Percentiles rank a stretch among this genome's conserved stretches.
Conservation (phyloP, 2,113 vertebrate genomes). For the Crotalus helleri region DNA sequence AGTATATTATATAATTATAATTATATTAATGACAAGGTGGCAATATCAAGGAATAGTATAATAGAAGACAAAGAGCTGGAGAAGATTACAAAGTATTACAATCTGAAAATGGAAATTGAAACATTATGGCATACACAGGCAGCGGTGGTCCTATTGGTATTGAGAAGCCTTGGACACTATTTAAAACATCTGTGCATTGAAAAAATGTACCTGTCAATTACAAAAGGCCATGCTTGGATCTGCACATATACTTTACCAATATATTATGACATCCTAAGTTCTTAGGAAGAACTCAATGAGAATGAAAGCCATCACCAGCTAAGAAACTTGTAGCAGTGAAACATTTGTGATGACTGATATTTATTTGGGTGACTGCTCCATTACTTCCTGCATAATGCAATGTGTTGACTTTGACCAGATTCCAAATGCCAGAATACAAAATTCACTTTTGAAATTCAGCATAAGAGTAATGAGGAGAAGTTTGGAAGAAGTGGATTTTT, state of each 20-base stretch:
- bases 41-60: not conserved
- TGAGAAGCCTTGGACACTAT: not conserved
- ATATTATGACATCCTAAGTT: not conserved
- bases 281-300: not conserved
- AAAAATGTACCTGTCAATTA: not conserved
- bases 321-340: not conserved
- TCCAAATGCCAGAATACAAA: not conserved
- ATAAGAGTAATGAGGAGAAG: too few relatives aligned
- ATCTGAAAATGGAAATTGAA: not conserved
- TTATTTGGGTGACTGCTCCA: not conserved
- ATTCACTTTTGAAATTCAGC: not conserved
- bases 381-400: not conserved
- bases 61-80: not conserved
- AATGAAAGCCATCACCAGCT: not conserved
- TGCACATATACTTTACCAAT: not conserved
- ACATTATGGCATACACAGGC: not conserved
- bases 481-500: not conserved
- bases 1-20: not conserved
- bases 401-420: not conserved
- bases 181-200: not conserved
- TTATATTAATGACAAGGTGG: not conserved
- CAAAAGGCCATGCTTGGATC: not conserved
- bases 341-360: not conserved
- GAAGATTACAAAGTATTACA: not conserved
- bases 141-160: not conserved